Percentiles rank a stretch among this genome's conserved stretches.
These are phyloP conservation scores for Hestina assimilis DNA, from an alignment of 1,140 invertebrate genomes.

Conservation along the genomic window DNA sequence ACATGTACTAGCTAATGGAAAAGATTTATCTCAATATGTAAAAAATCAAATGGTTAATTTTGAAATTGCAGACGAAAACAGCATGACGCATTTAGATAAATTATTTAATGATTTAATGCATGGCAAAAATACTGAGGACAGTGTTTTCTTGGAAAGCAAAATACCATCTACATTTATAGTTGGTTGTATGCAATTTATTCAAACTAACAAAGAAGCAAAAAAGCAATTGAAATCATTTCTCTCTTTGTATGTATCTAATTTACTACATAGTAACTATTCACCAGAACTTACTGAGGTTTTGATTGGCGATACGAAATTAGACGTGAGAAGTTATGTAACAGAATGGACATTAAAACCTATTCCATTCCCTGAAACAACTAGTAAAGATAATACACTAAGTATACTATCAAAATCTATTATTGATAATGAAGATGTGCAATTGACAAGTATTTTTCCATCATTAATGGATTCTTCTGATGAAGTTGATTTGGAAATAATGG, in stretches of 20 bases:
- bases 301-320: slow-evolving; percentile 60
- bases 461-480: slow-evolving; percentile 39
- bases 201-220: slow-evolving; percentile 52
- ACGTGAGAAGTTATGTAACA: slow-evolving; percentile 60
- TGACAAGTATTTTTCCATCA: slow-evolving; percentile 49
- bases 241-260: slow-evolving; percentile 60
- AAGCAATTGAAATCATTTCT: slow-evolving; percentile 61
- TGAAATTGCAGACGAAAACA: slow-evolving; percentile 48
- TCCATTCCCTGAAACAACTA: slow-evolving; percentile 42
- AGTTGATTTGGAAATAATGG: slow-evolving; percentile 35
- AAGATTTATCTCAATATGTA: slow-evolving; percentile 49
- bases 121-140: slow-evolving; percentile 47
- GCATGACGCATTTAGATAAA: slow-evolving; percentile 52
- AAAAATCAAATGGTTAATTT: slow-evolving; percentile 55
- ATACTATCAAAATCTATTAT: slow-evolving; percentile 59
- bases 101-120: slow-evolving; percentile 68
- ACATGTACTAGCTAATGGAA: slow-evolving; percentile 48
- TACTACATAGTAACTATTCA: slow-evolving; percentile 69
- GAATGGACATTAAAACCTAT: slow-evolving; percentile 56
- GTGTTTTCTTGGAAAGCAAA: slow-evolving; percentile 62
- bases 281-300: slow-evolving; percentile 65
- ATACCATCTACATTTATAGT: slow-evolving; percentile 67
- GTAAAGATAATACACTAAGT: slow-evolving; percentile 45
- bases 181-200: slow-evolving; percentile 61
- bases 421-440: slow-evolving; percentile 39